These are phyloP conservation scores for Anabacerthia variegaticeps DNA, from an alignment of 2,797 vertebrate genomes.

Conservation along the genomic window DNA sequence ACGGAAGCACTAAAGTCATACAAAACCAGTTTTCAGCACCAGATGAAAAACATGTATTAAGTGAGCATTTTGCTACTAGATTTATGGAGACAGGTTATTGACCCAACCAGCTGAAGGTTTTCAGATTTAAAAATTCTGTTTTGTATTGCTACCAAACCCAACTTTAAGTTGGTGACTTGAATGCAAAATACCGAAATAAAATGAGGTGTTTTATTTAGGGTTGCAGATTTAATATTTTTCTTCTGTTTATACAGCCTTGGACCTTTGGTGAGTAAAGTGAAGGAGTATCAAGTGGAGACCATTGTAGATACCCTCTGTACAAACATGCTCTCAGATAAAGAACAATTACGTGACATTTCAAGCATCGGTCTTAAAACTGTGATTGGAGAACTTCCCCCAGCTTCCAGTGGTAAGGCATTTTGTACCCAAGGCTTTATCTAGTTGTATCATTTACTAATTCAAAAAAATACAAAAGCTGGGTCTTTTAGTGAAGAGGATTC, in stretches of 20 bases:
- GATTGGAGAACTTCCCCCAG: constrained; percentile 96
- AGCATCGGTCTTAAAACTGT: constrained; percentile 99
- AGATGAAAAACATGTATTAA: background rate
- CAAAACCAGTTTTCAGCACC: background rate
- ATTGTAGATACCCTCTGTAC: constrained; percentile 99
- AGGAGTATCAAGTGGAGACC: constrained; percentile 99
- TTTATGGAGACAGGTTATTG: background rate
- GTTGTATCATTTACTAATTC: background rate
- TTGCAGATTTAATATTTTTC: constrained; percentile 11
- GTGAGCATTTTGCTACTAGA: background rate
- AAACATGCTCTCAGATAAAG: constrained; percentile 99
- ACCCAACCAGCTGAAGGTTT: background rate
- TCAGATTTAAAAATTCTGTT: background rate
- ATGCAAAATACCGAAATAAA: background rate
- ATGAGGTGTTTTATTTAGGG: background rate
- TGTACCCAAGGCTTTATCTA: background rate
- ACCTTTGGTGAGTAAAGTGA: constrained; percentile 98
- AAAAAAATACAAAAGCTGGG: background rate
- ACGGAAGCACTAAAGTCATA: background rate
- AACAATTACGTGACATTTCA: constrained; percentile 97
- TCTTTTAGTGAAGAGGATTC: background rate
- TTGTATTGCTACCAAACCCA: background rate
- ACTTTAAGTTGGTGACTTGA: background rate
- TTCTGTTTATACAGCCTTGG: constrained; percentile 85
- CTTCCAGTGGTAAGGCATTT: constrained; percentile 90